Base-by-base conservation (phyloP, 2,113 vertebrate genomes). In the Puntigrus tetrazona region DNA sequence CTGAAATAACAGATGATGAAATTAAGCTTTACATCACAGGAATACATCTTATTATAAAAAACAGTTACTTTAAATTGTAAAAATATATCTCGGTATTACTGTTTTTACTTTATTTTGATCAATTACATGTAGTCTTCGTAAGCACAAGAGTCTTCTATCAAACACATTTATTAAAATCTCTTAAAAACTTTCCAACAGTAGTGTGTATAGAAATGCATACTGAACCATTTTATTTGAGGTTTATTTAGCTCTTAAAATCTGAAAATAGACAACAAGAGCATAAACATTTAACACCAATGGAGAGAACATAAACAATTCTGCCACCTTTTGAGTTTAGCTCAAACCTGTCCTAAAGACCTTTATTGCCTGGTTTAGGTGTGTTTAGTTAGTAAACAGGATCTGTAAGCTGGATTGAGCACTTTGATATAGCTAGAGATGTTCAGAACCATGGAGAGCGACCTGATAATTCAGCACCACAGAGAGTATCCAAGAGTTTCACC, bases 371-470 rank as follows among this genome's bases (percentile, higher is more conserved):
- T 67, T 69, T 22, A 36, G 18, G 18, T 22, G 18, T 36, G 65
- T 69, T 67, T 36, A 5, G 11, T 69, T 67, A 59, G 8, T 59
- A 69, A 1, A 69, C 18, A 36, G 18, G 18, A 69, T 36, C 31
- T 4, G 34, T 31, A 16, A 69, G 38, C 31, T 11, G 7, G 8
- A 69, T 5, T 69, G 31, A 1, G 22, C 1, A 22, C 18, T 22
- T 22, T 4, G 8, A 69, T 69, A 38, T 36, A 69, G 20, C 31
- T 3, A 69, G 18, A 69, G 1, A 69, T 2, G 18, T 69, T 22
- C 78, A 79, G 84, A 47, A 31, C 83, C 61, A 47, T 36, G 70
- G 45, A 69, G 13, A 84, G 75, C 36, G 34, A 22, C 6, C 2
- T 8, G 11, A 0, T 10, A 25, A 72, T 25, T 59, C 81, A 84